Evolutionary conservation across 2,888 invertebrate species (phyloP), one percentile per base, ranked within the genome.

Genomic region (Mechanitis mazaeus): DNA sequence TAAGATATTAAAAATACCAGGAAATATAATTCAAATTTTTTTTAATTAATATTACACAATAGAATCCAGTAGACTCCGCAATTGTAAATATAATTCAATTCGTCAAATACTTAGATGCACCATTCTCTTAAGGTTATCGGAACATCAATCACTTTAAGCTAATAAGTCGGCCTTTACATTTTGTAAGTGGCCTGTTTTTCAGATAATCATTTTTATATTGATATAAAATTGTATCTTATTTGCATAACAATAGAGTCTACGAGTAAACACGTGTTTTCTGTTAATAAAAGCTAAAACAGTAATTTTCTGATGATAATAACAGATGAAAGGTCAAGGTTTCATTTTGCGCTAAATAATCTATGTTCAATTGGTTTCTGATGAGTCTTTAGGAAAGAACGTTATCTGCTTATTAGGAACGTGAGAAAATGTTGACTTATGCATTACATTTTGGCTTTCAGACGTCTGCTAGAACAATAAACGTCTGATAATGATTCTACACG

Each of bases 271-370:
- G 59, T 66, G 71, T 72, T 66, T 73, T 76, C 75, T 77, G 75
- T 76, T 78, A 78, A 77, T 81, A 83, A 76, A 75, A 77, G 72
- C 74, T 77, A 68, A 76, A 72, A 75, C 77, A 72, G 72, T 76
- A 74, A 74, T 72, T 72, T 72, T 73, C 74, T 80, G 74, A 76
- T 75, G 71, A 78, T 79, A 80, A 81, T 84, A 75, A 78, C 72
- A 71, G 69, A 64, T 72, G 75, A 85, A 88, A 88, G 84, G 82
- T 76, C 87, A 89, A 87, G 87, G 88, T 79, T 81, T 78, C 73
- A 74, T 81, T 83, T 84, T 79, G 79, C 74, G 76, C 72, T 77
- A 72, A 79, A 81, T 82, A 81, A 80, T 79, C 80, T 81, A 79
- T 79, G 74, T 77, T 77, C 77, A 85, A 85, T 84, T 81, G 80